Evolutionary conservation across 1,140 invertebrate genomes (phyloP).

Genomic region (Hypsibius dujardini): DNA sequence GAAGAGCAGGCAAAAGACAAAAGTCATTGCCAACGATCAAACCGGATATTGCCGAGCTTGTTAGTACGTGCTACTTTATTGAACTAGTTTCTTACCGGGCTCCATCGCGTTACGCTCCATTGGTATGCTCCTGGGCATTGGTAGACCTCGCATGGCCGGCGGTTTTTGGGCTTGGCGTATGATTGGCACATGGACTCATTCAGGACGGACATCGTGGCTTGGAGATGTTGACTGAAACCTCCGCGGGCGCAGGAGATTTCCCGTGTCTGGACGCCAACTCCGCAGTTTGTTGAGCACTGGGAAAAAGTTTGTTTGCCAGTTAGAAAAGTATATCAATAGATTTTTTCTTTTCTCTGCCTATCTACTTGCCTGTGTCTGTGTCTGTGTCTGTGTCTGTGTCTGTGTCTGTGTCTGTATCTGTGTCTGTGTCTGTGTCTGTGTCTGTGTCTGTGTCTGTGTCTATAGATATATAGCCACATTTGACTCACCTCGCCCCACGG

Average conservation of each 20-base stretch:
- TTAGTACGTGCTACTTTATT: background rate
- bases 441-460: too few relatives aligned
- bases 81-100: background rate
- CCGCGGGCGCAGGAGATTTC: conserved; percentile 30
- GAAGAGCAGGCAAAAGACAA: conserved; percentile 12
- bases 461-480: background rate
- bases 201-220: background rate
- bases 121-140: background rate
- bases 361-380: too few relatives aligned
- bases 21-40: background rate
- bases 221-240: conserved; percentile 5
- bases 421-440: too few relatives aligned
- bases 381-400: too few relatives aligned
- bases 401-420: too few relatives aligned
- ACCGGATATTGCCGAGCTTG: background rate
- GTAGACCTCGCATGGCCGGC: background rate
- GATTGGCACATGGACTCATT: background rate
- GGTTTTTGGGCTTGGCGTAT: background rate
- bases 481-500: conserved; percentile 29
- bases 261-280: conserved; percentile 43
- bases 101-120: background rate
- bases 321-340: background rate
- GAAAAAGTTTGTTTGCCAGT: conserved; percentile 7
- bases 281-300: conserved; percentile 39
- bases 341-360: background rate